phyloP scores from a whole-genome alignment of 2,113 vertebrate genomes.

The Leptobrachium leishanense region DNA sequence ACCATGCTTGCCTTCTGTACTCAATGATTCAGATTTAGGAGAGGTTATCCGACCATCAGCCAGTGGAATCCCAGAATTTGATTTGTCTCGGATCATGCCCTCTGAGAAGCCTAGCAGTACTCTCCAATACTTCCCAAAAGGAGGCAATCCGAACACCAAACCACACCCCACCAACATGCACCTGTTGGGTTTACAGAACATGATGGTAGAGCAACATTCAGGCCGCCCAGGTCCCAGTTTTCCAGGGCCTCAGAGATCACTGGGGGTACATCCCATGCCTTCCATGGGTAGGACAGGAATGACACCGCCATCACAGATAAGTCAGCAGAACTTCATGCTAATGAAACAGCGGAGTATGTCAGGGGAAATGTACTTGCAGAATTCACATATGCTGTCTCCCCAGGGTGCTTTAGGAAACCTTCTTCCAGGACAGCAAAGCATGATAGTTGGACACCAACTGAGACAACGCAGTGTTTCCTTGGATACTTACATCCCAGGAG shows the following conservation, averaged over 20 bases:
- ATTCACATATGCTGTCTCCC: conserved; percentile 84
- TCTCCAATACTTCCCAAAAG: conserved; percentile 96
- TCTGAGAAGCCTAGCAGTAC: conserved; percentile 98
- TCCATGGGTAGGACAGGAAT: conserved; percentile 93
- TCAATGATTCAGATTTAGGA: conserved; percentile 89
- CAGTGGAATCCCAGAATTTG: conserved; percentile 93
- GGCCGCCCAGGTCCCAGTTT: conserved; percentile 72
- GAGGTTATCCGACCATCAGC: conserved; percentile 92
- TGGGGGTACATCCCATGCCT: conserved; percentile 75
- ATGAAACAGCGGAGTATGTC: conserved; percentile 91
- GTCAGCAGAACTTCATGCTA: conserved; percentile 96
- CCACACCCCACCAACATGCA: conserved; percentile 88
- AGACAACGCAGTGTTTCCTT: conserved; percentile 91
- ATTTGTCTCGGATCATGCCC: conserved; percentile 96
- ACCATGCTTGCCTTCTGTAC: conserved; percentile 69
- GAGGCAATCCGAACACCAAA: conserved; percentile 71
- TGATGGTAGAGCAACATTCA: conserved; percentile 93
- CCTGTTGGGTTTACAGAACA: conserved; percentile 94
- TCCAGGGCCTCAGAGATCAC: conserved; percentile 75
- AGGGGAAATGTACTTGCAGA: conserved; percentile 86
- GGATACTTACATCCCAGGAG: conserved; percentile 85
- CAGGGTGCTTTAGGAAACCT: conserved; percentile 89
- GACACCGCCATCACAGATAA: conserved; percentile 86
- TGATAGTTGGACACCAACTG: conserved; percentile 89
- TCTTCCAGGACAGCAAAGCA: conserved; percentile 82